Base-by-base conservation (phyloP, 2,797 vertebrate genomes). In the Pitangus sulphuratus region DNA sequence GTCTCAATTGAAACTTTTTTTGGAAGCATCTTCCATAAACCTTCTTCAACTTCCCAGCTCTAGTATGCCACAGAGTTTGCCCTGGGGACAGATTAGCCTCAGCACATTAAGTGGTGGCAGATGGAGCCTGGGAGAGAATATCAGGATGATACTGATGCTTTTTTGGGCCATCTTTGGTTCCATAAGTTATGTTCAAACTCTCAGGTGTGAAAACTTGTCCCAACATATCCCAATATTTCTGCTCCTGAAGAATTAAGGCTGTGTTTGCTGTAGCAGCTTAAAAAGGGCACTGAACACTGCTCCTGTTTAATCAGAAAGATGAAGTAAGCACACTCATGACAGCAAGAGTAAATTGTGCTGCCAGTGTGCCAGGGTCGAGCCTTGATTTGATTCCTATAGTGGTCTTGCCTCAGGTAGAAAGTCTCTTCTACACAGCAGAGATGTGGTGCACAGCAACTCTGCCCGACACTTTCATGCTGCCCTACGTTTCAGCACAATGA, bases 401-500 rank as follows among this genome's bases (percentile, higher is more conserved):
- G 22, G 8, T 26, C 7, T 39, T 66, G 15, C n/a, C 33, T 47
- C 14, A 33, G 44, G 44, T 37, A 26, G 35, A 45, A 71, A 35
- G 12, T 45, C 6, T 76, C 22, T 12, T 51, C 8, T 51, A 5
- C 20, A 6, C n/a, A 26, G 25, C 28, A 35, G 39, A 68, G 45
- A 17, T 25, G 8, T 44, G 45, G 17, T 18, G 40, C 0, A 1
- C 3, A 9, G 50, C 35, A 21, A 4, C 15, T 37, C 31, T 77
- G 37, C 42, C 30, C 2, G 13, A 16, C 2, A 3, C 53, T 60
- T 77, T n/a, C 24, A 33, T 7, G 10, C 26, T 78, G 44, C 24
- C 11, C 11, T 17, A 15, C 0, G 0, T 15, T 85, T 62, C 30
- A 24, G 11, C 5, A 6, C 26, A 20, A 4, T 3, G 7, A 25